phyloP scores from a whole-genome alignment of 1,140 invertebrate genomes.

The Tribolium madens region DNA sequence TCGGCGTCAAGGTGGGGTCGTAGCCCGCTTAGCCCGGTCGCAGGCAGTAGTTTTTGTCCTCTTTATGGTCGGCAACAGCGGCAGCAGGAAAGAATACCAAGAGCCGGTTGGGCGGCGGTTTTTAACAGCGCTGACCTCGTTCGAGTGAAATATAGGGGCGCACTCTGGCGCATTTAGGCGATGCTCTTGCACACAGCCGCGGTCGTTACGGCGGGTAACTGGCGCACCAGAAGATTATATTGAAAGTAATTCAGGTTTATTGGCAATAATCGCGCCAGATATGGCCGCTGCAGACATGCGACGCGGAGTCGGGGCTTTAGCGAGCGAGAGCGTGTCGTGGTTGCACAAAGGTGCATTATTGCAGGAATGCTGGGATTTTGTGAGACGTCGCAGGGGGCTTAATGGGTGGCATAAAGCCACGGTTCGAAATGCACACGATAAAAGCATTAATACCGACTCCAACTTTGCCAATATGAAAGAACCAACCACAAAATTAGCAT shows the following conservation, averaged over 20 bases:
- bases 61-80: slow-evolving; percentile 28
- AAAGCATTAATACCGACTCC: not conserved
- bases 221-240: slow-evolving; percentile 61
- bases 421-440: not conserved
- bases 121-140: slow-evolving; percentile 33
- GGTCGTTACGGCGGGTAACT: slow-evolving; percentile 39
- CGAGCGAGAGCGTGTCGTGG: slow-evolving; percentile 18
- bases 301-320: slow-evolving; percentile 28
- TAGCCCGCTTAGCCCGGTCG: slow-evolving; percentile 12
- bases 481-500: not conserved
- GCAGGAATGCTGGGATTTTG: not conserved
- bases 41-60: slow-evolving; percentile 24
- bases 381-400: not conserved
- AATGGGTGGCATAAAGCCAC: not conserved
- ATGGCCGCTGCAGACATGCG: slow-evolving; percentile 62
- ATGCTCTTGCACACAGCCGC: slow-evolving; percentile 60
- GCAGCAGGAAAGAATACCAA: slow-evolving; percentile 34
- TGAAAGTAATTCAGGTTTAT: slow-evolving; percentile 63
- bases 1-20: slow-evolving; percentile 28
- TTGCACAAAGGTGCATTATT: slow-evolving; percentile 38
- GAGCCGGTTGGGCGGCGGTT: slow-evolving; percentile 5
- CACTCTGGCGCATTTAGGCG: slow-evolving; percentile 18
- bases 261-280: slow-evolving; percentile 62
- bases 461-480: not conserved
- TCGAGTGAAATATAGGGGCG: slow-evolving; percentile 36